Percentiles rank a stretch among this genome's conserved stretches.
Evolutionary conservation across 2,113 vertebrate genomes (phyloP).

Genomic region (Noturus placidus): DNA sequence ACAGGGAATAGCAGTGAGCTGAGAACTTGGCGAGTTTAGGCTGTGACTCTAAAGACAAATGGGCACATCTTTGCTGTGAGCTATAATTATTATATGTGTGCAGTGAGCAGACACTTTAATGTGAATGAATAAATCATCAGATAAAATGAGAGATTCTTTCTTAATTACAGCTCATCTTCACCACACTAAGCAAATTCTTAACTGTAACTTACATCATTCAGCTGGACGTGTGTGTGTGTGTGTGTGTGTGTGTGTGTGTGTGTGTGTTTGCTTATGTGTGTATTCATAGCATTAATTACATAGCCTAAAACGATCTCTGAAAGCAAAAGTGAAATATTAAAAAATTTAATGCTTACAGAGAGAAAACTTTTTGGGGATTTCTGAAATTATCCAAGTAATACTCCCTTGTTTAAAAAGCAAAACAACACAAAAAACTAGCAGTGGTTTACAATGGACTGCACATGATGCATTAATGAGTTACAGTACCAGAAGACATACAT

Average conservation of each 20-base stretch:
- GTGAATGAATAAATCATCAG: conserved; percentile 33
- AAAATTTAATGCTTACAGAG: background rate
- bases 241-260: background rate
- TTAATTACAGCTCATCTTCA: conserved; percentile 45
- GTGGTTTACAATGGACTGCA: background rate
- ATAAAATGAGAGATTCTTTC: conserved; percentile 36
- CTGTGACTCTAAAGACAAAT: conserved; percentile 16
- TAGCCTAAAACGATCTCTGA: background rate
- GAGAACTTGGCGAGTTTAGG: background rate
- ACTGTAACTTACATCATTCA: conserved; percentile 23
- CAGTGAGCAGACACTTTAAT: conserved; percentile 7
- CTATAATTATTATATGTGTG: conserved; percentile 34
- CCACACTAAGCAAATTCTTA: conserved; percentile 26
- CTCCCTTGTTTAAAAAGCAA: background rate
- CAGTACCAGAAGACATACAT: background rate
- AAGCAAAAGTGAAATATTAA: background rate
- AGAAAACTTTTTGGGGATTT: background rate
- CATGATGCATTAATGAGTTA: background rate
- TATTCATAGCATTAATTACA: background rate
- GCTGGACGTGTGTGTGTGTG: background rate
- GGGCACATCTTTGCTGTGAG: background rate
- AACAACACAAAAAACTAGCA: background rate
- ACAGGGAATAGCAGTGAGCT: background rate
- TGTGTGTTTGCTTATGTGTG: background rate
- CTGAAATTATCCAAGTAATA: background rate